phyloP scores from a whole-genome alignment of 2,797 vertebrate genomes.

The Sebastes glaucus region DNA sequence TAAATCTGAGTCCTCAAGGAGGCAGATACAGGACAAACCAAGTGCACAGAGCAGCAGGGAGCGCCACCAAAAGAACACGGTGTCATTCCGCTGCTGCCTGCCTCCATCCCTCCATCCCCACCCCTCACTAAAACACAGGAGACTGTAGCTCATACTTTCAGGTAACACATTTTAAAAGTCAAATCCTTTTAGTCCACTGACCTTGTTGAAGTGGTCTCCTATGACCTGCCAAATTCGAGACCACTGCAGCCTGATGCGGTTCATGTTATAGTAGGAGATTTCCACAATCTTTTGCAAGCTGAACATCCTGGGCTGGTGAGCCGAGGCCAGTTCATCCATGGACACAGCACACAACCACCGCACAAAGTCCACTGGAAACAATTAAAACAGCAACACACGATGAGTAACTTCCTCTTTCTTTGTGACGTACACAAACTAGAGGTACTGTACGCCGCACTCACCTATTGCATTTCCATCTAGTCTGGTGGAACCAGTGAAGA shows the following conservation, averaged over 20 bases:
- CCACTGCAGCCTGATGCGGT: constrained; percentile 96
- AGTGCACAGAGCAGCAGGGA: not conserved
- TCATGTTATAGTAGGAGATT: constrained; percentile 99
- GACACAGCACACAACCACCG: constrained; percentile 95
- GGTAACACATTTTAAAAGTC: not conserved
- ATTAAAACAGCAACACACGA: not conserved
- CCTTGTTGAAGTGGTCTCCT: constrained; percentile 98
- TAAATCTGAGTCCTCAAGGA: not conserved
- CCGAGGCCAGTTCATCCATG: constrained; percentile 95
- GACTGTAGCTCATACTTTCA: not conserved
- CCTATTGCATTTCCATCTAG: constrained; percentile 96
- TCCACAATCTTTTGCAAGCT: constrained; percentile 98
- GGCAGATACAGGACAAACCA: not conserved
- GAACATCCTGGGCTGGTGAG: constrained; percentile 96
- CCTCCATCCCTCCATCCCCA: not conserved
- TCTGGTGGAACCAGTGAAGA: constrained; percentile 95
- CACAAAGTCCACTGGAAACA: constrained; percentile 92
- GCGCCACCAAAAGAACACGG: no score
- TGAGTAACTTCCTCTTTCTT: not conserved
- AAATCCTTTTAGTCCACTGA: constrained; percentile 41
- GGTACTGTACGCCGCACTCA: constrained; percentile 65
- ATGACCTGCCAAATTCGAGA: constrained; percentile 98
- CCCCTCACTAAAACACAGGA: not conserved
- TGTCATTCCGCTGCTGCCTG: not conserved
- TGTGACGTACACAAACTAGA: not conserved